A percentile compares a stretch with the other conserved stretches of the same genome.
These are phyloP conservation scores for Halcyon leucocephala DNA, from an alignment of 2,797 vertebrate genomes.

Conservation along the genomic window DNA sequence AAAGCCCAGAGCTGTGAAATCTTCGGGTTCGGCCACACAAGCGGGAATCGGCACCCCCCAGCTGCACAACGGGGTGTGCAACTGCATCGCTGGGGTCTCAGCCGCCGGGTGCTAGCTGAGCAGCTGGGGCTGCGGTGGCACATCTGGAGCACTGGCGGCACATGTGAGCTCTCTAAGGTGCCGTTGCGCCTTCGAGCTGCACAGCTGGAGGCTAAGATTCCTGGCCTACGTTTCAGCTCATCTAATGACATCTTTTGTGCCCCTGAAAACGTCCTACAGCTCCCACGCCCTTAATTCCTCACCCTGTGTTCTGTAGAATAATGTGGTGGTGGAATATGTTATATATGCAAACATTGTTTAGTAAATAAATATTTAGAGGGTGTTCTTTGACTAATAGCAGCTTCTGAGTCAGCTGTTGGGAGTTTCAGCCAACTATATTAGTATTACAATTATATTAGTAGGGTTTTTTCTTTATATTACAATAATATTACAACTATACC, in stretches of 20 bases:
- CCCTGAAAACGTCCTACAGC: background rate
- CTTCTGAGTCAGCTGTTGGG: background rate
- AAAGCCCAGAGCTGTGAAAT: background rate
- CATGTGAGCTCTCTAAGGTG: accelerated
- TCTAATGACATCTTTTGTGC: accelerated
- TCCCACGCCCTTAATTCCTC: background rate
- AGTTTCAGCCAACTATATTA: background rate
- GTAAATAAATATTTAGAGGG: background rate
- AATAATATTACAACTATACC: too few species aligned
- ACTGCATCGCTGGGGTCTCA: background rate
- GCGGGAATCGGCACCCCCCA: accelerated
- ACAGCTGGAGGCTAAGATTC: background rate
- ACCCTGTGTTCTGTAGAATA: background rate
- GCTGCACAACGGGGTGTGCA: background rate
- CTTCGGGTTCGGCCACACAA: accelerated
- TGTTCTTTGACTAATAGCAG: background rate
- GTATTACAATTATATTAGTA: too few species aligned
- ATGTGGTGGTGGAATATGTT: background rate
- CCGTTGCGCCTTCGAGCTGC: background rate
- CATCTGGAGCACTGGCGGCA: accelerated
- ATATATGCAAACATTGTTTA: background rate
- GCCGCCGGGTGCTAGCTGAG: background rate
- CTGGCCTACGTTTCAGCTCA: background rate
- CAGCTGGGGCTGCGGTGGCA: background rate
- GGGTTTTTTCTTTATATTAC: too few species aligned